These are phyloP conservation scores for Hippopotamyrus pictus DNA, from an alignment of 2,797 vertebrate species.

Conservation along the genomic window DNA sequence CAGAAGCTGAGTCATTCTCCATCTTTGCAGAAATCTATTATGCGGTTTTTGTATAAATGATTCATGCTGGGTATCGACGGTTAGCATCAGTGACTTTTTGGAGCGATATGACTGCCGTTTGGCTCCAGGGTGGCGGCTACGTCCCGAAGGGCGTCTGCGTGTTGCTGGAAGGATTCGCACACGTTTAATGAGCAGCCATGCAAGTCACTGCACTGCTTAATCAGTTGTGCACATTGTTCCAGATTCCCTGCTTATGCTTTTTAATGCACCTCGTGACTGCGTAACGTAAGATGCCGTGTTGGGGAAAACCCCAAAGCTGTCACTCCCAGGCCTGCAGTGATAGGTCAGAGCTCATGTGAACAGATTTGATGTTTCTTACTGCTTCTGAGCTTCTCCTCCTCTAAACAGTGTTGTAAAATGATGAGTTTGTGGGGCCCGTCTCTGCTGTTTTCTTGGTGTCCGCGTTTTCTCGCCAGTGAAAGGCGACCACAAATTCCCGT, in stretches of 20 bases:
- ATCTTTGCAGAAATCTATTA: constrained; percentile 5
- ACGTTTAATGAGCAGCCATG: not conserved
- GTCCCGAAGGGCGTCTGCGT: not conserved
- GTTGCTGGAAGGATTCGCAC: not conserved
- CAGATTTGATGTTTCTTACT: not conserved
- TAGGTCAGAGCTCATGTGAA: not conserved
- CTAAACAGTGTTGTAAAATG: not conserved
- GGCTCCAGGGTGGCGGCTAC: not conserved
- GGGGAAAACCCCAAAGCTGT: constrained; percentile 19
- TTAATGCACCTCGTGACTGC: not conserved
- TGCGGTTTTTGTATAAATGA: constrained; percentile 12
- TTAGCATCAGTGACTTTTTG: not conserved
- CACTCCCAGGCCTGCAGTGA: not conserved
- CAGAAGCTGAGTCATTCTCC: not conserved
- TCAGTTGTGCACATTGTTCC: not conserved
- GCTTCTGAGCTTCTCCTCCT: not conserved
- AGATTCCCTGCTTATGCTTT: not conserved
- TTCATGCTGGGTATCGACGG: constrained; percentile 4
- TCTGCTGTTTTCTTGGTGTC: not conserved
- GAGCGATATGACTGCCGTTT: not conserved
- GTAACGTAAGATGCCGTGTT: not conserved
- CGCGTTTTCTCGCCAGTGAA: not conserved
- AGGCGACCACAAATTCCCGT: not conserved
- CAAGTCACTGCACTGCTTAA: not conserved
- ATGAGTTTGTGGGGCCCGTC: not conserved